These are phyloP conservation scores for Rhamnusium bicolor DNA, from an alignment of 2,888 invertebrate genomes.

Conservation along the genomic window DNA sequence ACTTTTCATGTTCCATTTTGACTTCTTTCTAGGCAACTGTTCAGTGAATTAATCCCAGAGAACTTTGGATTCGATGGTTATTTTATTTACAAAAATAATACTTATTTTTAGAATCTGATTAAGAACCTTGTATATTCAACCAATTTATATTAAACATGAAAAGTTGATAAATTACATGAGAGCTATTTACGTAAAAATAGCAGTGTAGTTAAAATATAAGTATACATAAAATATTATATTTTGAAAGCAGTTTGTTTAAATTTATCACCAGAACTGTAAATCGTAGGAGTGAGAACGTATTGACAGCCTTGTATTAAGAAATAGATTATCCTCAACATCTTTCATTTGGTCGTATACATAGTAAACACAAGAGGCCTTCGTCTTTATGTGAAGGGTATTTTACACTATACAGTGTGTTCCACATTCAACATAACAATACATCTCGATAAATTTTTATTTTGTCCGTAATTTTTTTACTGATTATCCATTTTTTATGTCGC, in stretches of 20 bases:
- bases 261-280: no score
- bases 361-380: no score
- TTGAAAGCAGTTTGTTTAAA: neutral
- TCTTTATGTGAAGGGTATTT: no score
- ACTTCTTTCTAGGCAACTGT: no score
- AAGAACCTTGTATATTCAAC: neutral
- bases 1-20: no score
- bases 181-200: neutral
- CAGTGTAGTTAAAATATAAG: neutral
- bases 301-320: neutral
- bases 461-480: no score
- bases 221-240: neutral
- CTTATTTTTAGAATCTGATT: constrained; percentile 1
- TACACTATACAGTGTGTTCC: no score
- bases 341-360: no score
- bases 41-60: neutral
- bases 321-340: no score
- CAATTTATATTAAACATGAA: neutral
- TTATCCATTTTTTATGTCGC: no score
- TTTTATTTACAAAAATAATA: constrained; percentile 5
- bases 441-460: no score
- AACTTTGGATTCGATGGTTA: neutral
- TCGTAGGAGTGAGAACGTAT: neutral
- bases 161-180: neutral
- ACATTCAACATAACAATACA: no score